Conservation (phyloP, 2,113 vertebrate species). For the Antigone vipio region DNA sequence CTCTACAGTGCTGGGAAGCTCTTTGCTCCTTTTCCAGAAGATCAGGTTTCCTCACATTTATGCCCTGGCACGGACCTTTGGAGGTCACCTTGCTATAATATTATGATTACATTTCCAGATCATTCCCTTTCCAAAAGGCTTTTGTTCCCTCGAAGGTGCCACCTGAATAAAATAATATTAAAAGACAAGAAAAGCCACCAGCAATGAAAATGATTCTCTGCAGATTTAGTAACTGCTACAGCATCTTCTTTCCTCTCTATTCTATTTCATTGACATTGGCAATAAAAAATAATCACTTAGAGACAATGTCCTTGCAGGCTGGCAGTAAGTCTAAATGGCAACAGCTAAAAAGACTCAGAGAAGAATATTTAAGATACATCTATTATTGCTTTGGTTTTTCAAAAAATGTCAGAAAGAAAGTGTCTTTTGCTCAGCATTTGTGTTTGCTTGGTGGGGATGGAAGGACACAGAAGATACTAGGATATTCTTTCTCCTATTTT, state of each 20-base stretch:
- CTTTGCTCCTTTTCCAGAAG: constrained; percentile 13
- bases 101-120: constrained; percentile 47
- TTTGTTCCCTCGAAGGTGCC: constrained; percentile 24
- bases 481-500: background rate
- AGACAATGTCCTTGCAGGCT: constrained; percentile 30
- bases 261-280: constrained; percentile 44
- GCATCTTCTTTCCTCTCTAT: constrained; percentile 34
- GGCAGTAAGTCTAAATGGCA: constrained; percentile 45
- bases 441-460: background rate
- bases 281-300: constrained; percentile 66
- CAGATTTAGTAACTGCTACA: constrained; percentile 47
- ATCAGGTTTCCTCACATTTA: constrained; percentile 38
- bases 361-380: constrained; percentile 25
- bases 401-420: background rate
- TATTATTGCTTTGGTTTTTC: constrained; percentile 30
- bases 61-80: background rate
- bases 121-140: constrained; percentile 30
- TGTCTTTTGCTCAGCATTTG: background rate
- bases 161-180: constrained; percentile 40
- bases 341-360: constrained; percentile 8
- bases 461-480: background rate
- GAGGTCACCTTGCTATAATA: constrained; percentile 43
- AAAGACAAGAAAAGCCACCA: constrained; percentile 45
- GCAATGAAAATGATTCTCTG: constrained; percentile 43
- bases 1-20: background rate